Evolutionary conservation across 1,140 invertebrate species (phyloP).

Genomic region (Drosophila ironensis): DNA sequence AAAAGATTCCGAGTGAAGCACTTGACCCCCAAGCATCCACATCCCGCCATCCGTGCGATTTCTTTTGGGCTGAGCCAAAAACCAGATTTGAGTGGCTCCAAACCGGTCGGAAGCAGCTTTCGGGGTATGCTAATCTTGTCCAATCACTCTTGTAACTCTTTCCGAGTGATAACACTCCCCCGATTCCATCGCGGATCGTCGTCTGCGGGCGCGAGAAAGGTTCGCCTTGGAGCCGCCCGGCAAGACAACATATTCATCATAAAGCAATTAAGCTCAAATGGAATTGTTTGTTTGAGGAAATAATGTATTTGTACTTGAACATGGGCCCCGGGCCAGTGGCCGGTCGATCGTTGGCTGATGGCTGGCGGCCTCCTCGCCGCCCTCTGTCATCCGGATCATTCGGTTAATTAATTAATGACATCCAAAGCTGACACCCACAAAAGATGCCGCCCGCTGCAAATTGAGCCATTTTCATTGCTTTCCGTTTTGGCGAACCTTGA

Average conservation of each 20-base stretch:
- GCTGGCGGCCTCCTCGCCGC: conserved; percentile 1
- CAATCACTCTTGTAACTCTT: conserved; percentile 6
- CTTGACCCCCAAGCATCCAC: background rate
- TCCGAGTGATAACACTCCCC: background rate
- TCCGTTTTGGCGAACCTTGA: conserved; percentile 50
- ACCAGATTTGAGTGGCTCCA: conserved; percentile 14
- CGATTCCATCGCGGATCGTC: background rate
- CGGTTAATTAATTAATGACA: conserved; percentile 70
- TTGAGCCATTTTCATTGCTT: conserved; percentile 7
- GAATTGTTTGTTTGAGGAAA: conserved; percentile 72
- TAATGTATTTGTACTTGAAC: conserved; percentile 57
- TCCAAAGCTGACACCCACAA: conserved; percentile 36
- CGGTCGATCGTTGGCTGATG: too few species aligned
- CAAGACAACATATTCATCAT: conserved; percentile 45
- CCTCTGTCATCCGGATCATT: conserved; percentile 19
- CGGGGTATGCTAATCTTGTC: background rate
- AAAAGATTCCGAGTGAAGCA: too few species aligned
- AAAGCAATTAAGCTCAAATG: conserved; percentile 57
- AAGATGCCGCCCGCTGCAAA: conserved; percentile 56
- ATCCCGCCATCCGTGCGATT: conserved; percentile 15
- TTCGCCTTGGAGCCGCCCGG: conserved; percentile 16
- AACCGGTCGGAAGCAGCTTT: conserved; percentile 16
- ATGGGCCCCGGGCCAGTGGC: conserved; percentile 20
- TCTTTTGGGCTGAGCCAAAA: conserved; percentile 20
- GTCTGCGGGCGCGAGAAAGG: background rate